These are phyloP conservation scores for Spinus olivaceus DNA, from an alignment of 2,797 vertebrate species.

Conservation along the genomic window DNA sequence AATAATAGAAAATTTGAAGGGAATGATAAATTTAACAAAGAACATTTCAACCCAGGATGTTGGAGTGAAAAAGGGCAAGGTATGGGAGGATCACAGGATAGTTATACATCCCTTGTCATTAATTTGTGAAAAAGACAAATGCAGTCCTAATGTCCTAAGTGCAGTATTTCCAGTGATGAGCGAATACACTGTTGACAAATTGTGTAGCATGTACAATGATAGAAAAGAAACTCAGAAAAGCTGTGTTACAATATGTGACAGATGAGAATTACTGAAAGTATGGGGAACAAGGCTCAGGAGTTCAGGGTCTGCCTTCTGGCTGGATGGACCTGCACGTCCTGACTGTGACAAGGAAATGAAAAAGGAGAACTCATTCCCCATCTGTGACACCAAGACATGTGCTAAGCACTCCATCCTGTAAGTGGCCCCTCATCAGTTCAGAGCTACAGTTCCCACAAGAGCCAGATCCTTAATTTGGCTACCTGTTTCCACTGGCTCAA, in stretches of 20 bases:
- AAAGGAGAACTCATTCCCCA: not conserved
- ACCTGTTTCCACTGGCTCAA: not conserved
- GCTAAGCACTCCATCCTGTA: not conserved
- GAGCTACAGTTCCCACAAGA: conserved; percentile 3
- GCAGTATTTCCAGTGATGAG: not conserved
- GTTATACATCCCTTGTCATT: not conserved
- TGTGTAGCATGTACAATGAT: not conserved
- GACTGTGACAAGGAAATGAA: not conserved
- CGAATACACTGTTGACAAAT: not conserved
- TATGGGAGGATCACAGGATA: not conserved
- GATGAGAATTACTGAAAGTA: not conserved
- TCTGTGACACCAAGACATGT: not conserved
- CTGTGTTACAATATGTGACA: not conserved
- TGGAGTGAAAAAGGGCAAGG: not conserved
- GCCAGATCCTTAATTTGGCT: not conserved
- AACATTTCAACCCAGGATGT: not conserved
- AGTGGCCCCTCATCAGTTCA: not conserved
- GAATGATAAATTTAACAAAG: not conserved
- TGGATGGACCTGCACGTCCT: not conserved
- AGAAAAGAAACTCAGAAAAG: not conserved
- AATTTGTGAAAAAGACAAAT: not conserved
- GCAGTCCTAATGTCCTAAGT: not conserved
- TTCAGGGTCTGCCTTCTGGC: not conserved
- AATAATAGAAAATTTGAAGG: not conserved
- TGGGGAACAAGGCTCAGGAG: not conserved